Conservation (phyloP, 2,888 invertebrate genomes). For the Arenicola marina region DNA sequence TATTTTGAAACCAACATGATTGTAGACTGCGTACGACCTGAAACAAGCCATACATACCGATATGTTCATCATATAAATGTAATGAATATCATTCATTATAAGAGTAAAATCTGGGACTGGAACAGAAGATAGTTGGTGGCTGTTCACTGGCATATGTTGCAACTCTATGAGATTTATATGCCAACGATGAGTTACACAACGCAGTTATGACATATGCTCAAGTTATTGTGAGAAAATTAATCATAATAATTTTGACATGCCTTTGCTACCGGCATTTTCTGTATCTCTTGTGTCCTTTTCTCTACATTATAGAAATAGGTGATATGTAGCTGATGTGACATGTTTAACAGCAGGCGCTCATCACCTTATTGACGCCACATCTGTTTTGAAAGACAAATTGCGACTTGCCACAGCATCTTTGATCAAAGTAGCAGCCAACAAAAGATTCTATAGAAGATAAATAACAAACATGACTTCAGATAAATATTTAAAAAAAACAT, state of each 20-base stretch:
- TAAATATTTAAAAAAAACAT: too few relatives aligned
- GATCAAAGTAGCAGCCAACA: slow-evolving; percentile 3
- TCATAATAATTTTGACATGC: too few relatives aligned
- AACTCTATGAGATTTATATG: too few relatives aligned
- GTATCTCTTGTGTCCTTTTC: not conserved
- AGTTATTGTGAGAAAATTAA: not conserved
- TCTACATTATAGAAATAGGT: not conserved
- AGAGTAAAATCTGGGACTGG: not conserved
- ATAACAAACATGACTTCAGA: too few relatives aligned
- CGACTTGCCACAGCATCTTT: slow-evolving; percentile 16
- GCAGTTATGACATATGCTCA: not conserved
- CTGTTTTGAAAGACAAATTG: slow-evolving; percentile 49
- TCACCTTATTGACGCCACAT: slow-evolving; percentile 47
- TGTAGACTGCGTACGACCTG: slow-evolving; percentile 58
- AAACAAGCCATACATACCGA: slow-evolving; percentile 9
- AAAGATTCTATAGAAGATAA: too few relatives aligned
- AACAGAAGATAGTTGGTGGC: too few relatives aligned
- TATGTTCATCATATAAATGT: not conserved
- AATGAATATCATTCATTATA: not conserved
- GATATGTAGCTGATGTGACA: too few relatives aligned
- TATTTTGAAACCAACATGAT: slow-evolving; percentile 51
- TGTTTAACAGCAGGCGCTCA: not conserved
- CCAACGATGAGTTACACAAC: not conserved
- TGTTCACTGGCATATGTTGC: too few relatives aligned
- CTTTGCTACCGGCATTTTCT: too few relatives aligned